Conservation (phyloP, 2,888 invertebrate species). For the Galerucella pusilla region DNA sequence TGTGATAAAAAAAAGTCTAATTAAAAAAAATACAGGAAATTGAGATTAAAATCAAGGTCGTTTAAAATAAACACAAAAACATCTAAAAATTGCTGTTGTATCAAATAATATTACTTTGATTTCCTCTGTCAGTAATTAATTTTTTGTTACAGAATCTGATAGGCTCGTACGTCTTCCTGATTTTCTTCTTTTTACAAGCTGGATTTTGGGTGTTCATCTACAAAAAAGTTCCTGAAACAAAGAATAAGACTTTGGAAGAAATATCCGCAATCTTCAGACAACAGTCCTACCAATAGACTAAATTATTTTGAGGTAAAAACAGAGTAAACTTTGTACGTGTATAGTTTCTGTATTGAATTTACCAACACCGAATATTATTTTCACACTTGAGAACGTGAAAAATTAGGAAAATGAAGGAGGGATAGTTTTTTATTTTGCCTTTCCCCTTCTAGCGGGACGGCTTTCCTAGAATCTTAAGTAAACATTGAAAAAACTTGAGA, state of each 20-base stretch:
- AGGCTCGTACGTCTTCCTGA: conserved; percentile 79
- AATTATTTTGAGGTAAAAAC: conserved; percentile 7
- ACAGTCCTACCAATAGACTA: conserved; percentile 69
- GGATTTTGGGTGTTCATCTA: conserved; percentile 83
- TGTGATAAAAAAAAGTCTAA: not conserved
- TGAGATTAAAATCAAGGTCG: not conserved
- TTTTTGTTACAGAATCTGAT: conserved; percentile 67
- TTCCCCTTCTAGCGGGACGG: too few relatives aligned
- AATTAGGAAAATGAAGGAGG: not conserved
- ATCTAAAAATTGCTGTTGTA: not conserved
- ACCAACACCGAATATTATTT: not conserved
- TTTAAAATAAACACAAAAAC: not conserved
- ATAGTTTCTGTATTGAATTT: conserved; percentile 17
- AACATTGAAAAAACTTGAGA: too few relatives aligned
- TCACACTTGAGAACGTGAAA: not conserved
- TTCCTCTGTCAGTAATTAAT: too few relatives aligned
- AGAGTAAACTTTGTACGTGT: conserved; percentile 1
- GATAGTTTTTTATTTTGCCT: not conserved
- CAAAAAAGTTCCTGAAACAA: conserved; percentile 90
- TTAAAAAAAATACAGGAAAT: conserved; percentile 4
- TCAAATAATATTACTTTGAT: not conserved
- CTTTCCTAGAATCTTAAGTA: too few relatives aligned
- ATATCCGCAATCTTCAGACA: conserved; percentile 86
- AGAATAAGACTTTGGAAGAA: conserved; percentile 86
- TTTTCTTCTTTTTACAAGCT: conserved; percentile 80